phyloP scores from a whole-genome alignment of 2,113 vertebrate species.

The Labrus mixtus region DNA sequence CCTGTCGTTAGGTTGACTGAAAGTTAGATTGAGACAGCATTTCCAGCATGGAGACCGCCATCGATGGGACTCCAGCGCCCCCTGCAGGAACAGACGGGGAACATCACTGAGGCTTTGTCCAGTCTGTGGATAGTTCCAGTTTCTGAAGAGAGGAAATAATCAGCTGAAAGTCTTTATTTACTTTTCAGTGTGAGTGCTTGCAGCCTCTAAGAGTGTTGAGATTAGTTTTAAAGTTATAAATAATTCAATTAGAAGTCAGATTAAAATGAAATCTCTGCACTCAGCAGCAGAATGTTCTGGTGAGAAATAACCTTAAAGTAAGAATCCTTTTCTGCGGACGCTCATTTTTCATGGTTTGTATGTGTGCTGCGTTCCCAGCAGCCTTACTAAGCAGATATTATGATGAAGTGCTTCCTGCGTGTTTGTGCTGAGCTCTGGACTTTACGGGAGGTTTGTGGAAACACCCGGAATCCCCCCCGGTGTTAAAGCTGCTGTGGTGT shows the following conservation, averaged over 20 bases:
- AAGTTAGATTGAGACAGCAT: too few relatives aligned
- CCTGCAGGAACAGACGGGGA: too few relatives aligned
- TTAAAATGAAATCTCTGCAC: neutral
- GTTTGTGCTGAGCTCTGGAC: constrained; percentile 66
- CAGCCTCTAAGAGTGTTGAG: neutral
- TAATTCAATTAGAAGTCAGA: neutral
- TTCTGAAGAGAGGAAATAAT: too few relatives aligned
- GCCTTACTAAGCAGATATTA: constrained; percentile 68
- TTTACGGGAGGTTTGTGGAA: constrained; percentile 58
- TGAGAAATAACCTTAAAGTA: constrained; percentile 26
- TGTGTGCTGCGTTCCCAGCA: constrained; percentile 42
- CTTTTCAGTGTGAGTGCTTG: neutral
- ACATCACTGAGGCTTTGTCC: too few relatives aligned
- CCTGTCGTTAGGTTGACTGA: too few relatives aligned
- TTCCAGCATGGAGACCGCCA: too few relatives aligned
- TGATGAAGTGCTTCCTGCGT: constrained; percentile 59
- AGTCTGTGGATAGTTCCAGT: too few relatives aligned
- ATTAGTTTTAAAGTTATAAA: neutral
- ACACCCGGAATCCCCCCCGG: constrained; percentile 37
- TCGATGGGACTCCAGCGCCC: too few relatives aligned
- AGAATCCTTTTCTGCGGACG: constrained; percentile 14
- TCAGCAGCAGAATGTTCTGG: constrained; percentile 3
- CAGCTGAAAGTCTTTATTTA: neutral
- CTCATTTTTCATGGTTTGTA: constrained; percentile 63
- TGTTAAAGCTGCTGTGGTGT: constrained; percentile 3